Evolutionary conservation across 2,797 vertebrate species (phyloP).

Genomic region (Spinus pinus): DNA sequence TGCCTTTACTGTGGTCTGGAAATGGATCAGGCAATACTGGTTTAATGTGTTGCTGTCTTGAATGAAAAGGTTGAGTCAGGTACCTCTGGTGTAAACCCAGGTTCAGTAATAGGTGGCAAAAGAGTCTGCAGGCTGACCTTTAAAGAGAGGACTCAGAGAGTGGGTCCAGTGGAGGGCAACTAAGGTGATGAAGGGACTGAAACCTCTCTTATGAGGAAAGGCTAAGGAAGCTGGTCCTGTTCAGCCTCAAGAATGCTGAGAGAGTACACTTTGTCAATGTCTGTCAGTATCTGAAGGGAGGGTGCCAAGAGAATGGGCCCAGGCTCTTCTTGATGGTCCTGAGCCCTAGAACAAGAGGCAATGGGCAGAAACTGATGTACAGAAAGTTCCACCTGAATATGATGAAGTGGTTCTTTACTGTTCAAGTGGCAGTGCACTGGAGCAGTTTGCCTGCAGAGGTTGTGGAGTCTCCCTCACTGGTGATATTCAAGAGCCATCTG

Average conservation of each 20-base stretch:
- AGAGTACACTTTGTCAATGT: background rate
- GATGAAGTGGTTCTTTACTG: background rate
- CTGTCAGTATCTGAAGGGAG: background rate
- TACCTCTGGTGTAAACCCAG: background rate
- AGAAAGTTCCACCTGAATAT: background rate
- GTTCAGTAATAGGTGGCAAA: background rate
- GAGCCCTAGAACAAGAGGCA: background rate
- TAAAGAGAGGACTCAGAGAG: background rate
- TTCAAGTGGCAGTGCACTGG: too few species aligned
- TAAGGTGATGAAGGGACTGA: too few species aligned
- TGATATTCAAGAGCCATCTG: background rate
- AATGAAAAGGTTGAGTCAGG: background rate
- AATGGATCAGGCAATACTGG: background rate
- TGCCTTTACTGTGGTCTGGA: background rate
- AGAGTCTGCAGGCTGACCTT: background rate
- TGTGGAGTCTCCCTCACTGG: background rate
- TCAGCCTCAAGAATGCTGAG: background rate
- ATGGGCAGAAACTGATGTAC: background rate
- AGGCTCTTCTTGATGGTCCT: rapidly evolving
- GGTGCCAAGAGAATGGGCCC: rapidly evolving
- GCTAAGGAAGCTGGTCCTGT: background rate
- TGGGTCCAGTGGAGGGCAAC: background rate
- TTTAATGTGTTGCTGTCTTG: background rate
- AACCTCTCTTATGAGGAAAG: background rate
- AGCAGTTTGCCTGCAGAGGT: rapidly evolving